phyloP scores from a whole-genome alignment of 2,797 vertebrate species.

The Periophthalmus magnuspinnatus region DNA sequence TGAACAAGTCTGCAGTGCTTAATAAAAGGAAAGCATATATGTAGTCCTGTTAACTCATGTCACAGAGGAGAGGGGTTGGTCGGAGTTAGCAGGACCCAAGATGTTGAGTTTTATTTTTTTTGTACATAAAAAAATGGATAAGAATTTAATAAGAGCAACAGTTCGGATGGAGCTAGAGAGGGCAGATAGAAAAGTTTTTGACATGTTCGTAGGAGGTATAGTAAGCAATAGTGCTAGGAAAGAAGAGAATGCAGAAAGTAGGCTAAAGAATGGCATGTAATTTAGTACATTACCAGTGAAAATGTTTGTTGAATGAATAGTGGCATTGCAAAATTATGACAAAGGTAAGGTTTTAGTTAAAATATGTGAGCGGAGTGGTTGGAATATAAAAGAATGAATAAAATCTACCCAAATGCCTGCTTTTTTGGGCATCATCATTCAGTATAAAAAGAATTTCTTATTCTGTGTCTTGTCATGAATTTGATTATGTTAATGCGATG shows the following conservation, averaged over 20 bases:
- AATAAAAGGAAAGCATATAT: background rate
- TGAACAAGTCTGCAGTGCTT: background rate
- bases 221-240: too few relatives aligned
- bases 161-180: background rate
- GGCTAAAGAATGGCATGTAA: background rate
- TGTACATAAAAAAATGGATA: background rate
- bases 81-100: background rate
- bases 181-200: background rate
- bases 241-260: too few relatives aligned
- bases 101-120: background rate
- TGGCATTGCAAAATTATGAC: too few relatives aligned
- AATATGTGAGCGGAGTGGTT: background rate
- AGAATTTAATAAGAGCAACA: background rate
- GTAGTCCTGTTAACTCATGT: background rate
- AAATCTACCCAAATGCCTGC: background rate
- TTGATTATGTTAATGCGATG: slow-evolving; percentile 16
- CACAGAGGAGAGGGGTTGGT: background rate
- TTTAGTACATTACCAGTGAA: background rate
- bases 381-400: slow-evolving; percentile 6
- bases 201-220: background rate
- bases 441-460: slow-evolving; percentile 6
- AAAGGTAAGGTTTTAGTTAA: background rate
- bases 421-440: background rate
- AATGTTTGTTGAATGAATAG: too few relatives aligned
- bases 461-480: slow-evolving; percentile 8